phyloP scores from a whole-genome alignment of 2,113 vertebrate species.

The Mellivora capensis region DNA sequence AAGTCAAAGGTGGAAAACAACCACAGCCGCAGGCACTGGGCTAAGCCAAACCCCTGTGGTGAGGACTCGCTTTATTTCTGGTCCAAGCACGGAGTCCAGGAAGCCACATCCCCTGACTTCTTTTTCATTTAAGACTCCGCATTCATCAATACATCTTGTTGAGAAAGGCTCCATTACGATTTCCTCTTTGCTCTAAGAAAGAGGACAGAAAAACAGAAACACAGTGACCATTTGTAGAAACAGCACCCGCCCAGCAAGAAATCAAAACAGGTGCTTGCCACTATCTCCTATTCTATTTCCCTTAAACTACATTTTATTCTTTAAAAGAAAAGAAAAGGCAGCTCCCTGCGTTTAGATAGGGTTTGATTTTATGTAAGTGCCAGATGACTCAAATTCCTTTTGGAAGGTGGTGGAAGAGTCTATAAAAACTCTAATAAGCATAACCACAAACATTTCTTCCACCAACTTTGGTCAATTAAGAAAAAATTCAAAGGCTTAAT shows the following conservation, averaged over 20 bases:
- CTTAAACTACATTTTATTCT: background rate
- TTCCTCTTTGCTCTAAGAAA: constrained; percentile 50
- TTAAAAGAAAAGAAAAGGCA: background rate
- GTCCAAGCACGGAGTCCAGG: constrained; percentile 45
- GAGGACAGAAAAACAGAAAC: background rate
- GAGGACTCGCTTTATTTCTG: constrained; percentile 49
- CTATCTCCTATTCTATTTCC: background rate
- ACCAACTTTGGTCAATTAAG: background rate
- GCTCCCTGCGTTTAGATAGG: background rate
- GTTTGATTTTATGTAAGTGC: constrained; percentile 33
- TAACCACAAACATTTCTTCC: constrained; percentile 14
- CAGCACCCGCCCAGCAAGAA: background rate
- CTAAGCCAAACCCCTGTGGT: background rate
- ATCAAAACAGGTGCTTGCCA: constrained; percentile 26
- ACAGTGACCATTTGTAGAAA: background rate
- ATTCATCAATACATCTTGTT: background rate
- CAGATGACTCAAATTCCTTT: constrained; percentile 44
- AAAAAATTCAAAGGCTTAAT: background rate
- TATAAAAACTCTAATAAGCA: constrained; percentile 28
- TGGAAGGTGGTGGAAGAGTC: background rate
- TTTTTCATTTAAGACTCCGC: constrained; percentile 56
- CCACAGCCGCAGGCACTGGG: background rate
- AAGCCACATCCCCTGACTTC: constrained; percentile 23
- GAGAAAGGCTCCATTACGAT: constrained; percentile 27
- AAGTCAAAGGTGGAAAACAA: background rate